Conservation (phyloP, 2,797 vertebrate genomes). For the Botia kubotai region DNA sequence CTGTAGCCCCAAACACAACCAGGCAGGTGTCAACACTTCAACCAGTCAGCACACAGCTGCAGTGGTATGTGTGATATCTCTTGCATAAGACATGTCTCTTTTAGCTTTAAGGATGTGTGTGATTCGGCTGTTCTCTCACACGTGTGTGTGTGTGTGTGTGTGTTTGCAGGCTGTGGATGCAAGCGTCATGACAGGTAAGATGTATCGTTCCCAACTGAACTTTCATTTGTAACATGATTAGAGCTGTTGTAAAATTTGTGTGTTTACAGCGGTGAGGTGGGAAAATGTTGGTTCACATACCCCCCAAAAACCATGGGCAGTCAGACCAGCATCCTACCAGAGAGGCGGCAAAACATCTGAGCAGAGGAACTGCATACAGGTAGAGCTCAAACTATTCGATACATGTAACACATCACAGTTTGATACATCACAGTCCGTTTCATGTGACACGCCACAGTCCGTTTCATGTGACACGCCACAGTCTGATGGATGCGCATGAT, state of each 20-base stretch:
- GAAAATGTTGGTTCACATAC: constrained; percentile 87
- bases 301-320: constrained; percentile 88
- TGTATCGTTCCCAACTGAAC: not conserved
- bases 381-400: constrained; percentile 60
- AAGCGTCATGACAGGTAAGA: constrained; percentile 85
- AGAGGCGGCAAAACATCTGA: constrained; percentile 86
- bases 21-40: constrained; percentile 67
- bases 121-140: not conserved
- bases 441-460: too few relatives aligned
- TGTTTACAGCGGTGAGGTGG: constrained; percentile 83
- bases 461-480: too few relatives aligned
- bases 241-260: constrained; percentile 17
- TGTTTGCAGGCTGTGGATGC: constrained; percentile 81
- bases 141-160: constrained; percentile 38
- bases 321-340: constrained; percentile 83
- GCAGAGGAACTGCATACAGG: constrained; percentile 87
- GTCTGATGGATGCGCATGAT: not conserved
- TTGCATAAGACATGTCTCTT: not conserved
- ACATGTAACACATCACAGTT: not conserved
- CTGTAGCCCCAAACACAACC: constrained; percentile 96
- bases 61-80: constrained; percentile 57
- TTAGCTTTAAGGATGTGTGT: not conserved
- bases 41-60: constrained; percentile 63
- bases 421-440: not conserved
- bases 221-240: not conserved